A percentile compares a stretch with the other conserved stretches of the same genome.
Conservation (phyloP, 2,888 invertebrate species). For the Ommatoiulus sabulosus region DNA sequence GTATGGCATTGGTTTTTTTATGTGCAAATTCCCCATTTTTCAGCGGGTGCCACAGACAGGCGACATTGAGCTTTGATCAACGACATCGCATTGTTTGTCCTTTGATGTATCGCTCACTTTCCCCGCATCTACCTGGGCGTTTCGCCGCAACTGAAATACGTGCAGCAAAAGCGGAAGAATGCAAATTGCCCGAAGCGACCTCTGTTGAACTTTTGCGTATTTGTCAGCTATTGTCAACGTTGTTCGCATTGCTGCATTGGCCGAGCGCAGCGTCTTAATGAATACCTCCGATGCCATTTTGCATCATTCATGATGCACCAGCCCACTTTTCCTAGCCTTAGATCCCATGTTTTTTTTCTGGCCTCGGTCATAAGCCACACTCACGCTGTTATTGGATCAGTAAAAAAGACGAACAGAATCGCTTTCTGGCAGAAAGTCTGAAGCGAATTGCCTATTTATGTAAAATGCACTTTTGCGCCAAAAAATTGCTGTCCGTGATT, state of each 20-base stretch:
- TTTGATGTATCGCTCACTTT: constrained; percentile 40
- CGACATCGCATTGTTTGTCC: constrained; percentile 30
- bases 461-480: background rate
- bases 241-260: background rate
- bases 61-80: constrained; percentile 35
- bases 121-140: background rate
- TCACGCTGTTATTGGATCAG: constrained; percentile 5
- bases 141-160: background rate
- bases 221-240: background rate
- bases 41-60: background rate
- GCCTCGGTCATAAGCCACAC: background rate
- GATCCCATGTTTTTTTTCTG: background rate
- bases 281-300: constrained; percentile 2
- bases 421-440: background rate
- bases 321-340: background rate
- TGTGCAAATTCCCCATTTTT: constrained; percentile 44
- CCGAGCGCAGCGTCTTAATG: background rate
- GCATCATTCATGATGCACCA: constrained; percentile 20
- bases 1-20: background rate
- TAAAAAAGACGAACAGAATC: background rate
- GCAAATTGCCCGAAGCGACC: background rate
- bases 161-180: background rate
- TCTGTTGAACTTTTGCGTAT: background rate
- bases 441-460: background rate
- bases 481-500: background rate